These are phyloP conservation scores for Spisula subtruncata DNA, from an alignment of 2,888 invertebrate genomes.

Conservation along the genomic window DNA sequence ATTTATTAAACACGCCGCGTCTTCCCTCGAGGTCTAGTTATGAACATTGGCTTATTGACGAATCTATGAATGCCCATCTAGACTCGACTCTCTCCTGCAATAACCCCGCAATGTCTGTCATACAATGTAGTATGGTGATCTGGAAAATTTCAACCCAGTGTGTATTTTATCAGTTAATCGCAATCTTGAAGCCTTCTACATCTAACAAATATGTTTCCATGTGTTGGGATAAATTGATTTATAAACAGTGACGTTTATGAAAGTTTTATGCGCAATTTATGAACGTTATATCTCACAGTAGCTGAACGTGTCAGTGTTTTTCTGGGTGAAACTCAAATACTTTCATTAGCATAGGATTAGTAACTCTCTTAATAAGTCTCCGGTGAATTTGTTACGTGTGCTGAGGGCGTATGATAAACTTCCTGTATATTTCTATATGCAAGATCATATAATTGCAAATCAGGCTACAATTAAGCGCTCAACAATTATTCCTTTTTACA, in stretches of 20 bases:
- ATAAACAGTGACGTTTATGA: conserved; percentile 41
- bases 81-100: not conserved
- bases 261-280: conserved; percentile 31
- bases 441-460: not conserved
- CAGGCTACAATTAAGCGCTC: no score
- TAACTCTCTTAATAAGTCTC: not conserved
- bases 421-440: not conserved
- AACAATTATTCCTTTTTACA: no score
- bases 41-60: not conserved
- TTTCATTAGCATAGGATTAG: not conserved
- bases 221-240: conserved; percentile 35
- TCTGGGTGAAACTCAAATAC: not conserved
- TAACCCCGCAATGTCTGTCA: conserved; percentile 13
- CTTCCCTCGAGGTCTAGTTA: not conserved
- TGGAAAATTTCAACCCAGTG: conserved; percentile 8
- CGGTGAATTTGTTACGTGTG: not conserved
- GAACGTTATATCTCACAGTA: not conserved
- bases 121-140: conserved; percentile 6
- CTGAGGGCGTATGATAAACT: not conserved
- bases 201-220: conserved; percentile 31
- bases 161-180: not conserved
- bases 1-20: not conserved
- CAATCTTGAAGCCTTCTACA: conserved; percentile 22
- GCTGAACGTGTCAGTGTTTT: not conserved
- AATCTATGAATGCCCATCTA: not conserved